Evolutionary conservation across 1,140 invertebrate species (phyloP).

Genomic region (Tribolium castaneum): DNA sequence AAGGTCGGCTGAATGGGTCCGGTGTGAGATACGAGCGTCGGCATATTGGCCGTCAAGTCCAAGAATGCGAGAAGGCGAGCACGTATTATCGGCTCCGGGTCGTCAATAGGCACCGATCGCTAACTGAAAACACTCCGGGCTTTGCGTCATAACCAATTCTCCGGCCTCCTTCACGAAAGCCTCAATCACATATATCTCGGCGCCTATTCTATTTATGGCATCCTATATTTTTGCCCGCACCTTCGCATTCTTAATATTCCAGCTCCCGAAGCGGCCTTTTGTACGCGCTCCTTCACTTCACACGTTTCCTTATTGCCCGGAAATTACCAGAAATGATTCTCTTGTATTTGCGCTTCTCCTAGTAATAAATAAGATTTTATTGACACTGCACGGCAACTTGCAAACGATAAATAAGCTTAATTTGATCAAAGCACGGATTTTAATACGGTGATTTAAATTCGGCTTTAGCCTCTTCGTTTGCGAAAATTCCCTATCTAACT

Average conservation of each 20-base stretch:
- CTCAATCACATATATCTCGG: constrained; percentile 56
- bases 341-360: constrained; percentile 40
- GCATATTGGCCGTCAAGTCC: constrained; percentile 54
- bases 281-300: constrained; percentile 46
- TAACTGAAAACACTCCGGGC: constrained; percentile 55
- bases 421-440: constrained; percentile 40
- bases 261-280: constrained; percentile 48
- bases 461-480: constrained; percentile 28
- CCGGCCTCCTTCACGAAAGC: constrained; percentile 44
- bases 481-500: constrained; percentile 30
- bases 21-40: constrained; percentile 42
- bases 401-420: constrained; percentile 43
- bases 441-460: constrained; percentile 43
- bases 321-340: constrained; percentile 50
- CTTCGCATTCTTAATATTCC: constrained; percentile 53
- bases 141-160: constrained; percentile 53
- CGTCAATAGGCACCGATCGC: constrained; percentile 50
- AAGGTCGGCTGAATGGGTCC: constrained; percentile 34
- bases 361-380: constrained; percentile 50
- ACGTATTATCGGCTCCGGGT: constrained; percentile 53
- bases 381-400: constrained; percentile 24
- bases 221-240: constrained; percentile 47
- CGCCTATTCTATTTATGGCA: constrained; percentile 56
- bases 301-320: constrained; percentile 46
- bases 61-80: constrained; percentile 51